Base-by-base conservation (phyloP, 2,113 vertebrate genomes). In the Pelusios castaneus region DNA sequence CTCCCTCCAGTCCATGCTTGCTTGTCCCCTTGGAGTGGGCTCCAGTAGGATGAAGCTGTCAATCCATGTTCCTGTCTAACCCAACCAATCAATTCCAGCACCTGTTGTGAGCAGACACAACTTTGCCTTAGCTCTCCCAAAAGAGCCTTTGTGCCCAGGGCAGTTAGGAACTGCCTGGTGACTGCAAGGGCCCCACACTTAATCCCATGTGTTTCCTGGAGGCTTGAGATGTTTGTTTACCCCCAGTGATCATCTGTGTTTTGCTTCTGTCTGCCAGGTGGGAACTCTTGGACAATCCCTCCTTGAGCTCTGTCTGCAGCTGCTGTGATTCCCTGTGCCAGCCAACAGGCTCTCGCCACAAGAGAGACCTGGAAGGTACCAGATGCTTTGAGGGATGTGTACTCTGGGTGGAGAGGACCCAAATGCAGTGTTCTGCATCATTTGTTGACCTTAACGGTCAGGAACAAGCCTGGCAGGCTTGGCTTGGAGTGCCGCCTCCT, bases 271-370 rank as follows among this genome's bases (percentile, higher is more conserved):
- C 38, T 25, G 21, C 8, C 60, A 97, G 96, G 5, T 97, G 96
- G 96, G 67, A 95, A 75, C 89, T 95, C 11, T 83, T 97, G 41
- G 97, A 96, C 73, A 51, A 88, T 56, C 87, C 95, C 5, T 87
- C 84, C 3, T 49, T 78, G 38, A 95, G 79, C 67, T 76, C 88
- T 3, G 10, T 94, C 6, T 97, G 97, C 34, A 73, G 52, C 38
- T 96, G 97, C 60, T 97, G 96, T 82, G 89, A 93, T 4, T 29
- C 67, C 2, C 31, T 56, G 27, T 98, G 96, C 89, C 82, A 31
- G 7, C 14, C 29, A 4, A 10, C 29, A 4, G 2, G 17, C 2
- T 43, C 43, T 41, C 85, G 90, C 14, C 58, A 47, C 1, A 11
- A 25, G 63, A 88, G 84, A 73, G 84, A 79, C 13, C 79, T 80